These are phyloP conservation scores for Otolemur garnettii DNA, from an alignment of 2,113 vertebrate genomes.

Conservation along the genomic window DNA sequence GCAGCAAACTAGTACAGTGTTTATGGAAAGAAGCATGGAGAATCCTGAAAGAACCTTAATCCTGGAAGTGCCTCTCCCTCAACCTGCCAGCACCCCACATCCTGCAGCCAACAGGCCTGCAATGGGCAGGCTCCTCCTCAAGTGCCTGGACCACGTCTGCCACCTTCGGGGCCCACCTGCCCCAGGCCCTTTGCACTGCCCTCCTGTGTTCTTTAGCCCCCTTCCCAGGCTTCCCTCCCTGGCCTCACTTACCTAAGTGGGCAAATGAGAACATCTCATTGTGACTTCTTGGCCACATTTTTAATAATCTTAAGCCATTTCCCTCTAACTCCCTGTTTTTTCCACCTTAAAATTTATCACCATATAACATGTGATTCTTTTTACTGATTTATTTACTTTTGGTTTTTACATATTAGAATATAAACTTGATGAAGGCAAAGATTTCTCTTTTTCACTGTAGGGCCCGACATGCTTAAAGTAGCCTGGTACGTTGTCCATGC, in stretches of 20 bases:
- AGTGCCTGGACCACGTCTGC: background rate
- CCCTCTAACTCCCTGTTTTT: background rate
- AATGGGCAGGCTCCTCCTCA: accelerated
- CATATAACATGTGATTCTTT: background rate
- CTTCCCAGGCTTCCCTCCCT: too few species aligned
- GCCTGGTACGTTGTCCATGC: too few species aligned
- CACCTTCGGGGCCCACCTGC: accelerated
- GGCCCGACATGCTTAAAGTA: too few species aligned
- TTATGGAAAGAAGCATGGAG: too few species aligned
- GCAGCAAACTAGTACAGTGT: too few species aligned
- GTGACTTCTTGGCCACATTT: background rate
- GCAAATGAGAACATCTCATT: background rate
- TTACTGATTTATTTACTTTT: background rate
- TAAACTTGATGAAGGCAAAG: background rate
- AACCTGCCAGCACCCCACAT: accelerated
- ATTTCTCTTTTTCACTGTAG: background rate
- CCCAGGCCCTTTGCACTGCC: background rate
- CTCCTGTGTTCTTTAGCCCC: accelerated
- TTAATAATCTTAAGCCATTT: background rate
- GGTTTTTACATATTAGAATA: background rate
- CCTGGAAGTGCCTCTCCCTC: too few species aligned
- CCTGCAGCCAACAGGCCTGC: accelerated
- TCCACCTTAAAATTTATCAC: background rate
- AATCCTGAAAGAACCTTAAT: too few species aligned
- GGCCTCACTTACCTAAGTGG: background rate